These are phyloP conservation scores for Coleophora flavipennella DNA, from an alignment of 2,888 invertebrate genomes.

Conservation along the genomic window DNA sequence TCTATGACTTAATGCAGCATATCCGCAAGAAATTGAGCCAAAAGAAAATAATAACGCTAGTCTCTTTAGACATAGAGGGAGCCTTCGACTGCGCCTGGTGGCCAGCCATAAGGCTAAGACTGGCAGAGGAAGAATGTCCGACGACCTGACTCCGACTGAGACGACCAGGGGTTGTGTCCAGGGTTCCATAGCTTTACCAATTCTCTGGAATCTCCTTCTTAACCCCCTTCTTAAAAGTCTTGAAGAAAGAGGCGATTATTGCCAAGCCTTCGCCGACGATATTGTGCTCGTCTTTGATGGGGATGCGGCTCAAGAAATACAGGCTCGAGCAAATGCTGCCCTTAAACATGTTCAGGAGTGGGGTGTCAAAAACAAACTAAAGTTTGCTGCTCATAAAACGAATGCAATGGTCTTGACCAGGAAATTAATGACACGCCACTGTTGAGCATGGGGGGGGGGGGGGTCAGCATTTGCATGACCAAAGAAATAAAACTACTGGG, in stretches of 20 bases:
- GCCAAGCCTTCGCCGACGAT: conserved; percentile 19
- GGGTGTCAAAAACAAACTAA: conserved; percentile 11
- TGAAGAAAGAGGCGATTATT: background rate
- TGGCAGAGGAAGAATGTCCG: conserved; percentile 6
- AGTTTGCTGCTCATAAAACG: conserved; percentile 14
- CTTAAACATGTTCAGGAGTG: conserved; percentile 8
- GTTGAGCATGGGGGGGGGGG: no score
- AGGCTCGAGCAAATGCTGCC: background rate
- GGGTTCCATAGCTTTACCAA: conserved; percentile 12
- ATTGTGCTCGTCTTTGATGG: conserved; percentile 5
- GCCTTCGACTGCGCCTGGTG: conserved; percentile 16
- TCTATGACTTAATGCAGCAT: conserved; percentile 4
- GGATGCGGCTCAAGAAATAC: background rate
- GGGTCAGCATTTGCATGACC: no score
- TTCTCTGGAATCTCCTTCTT: conserved; percentile 14
- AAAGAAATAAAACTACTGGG: background rate
- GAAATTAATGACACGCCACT: background rate
- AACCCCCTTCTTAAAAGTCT: conserved; percentile 7
- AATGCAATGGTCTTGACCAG: conserved; percentile 8
- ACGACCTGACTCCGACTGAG: conserved; percentile 1
- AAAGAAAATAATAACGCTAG: conserved; percentile 4
- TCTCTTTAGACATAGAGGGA: conserved; percentile 14
- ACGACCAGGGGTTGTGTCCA: conserved; percentile 14
- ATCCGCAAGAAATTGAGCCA: conserved; percentile 1
- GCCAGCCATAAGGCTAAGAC: conserved; percentile 7